Percentiles rank a stretch among this genome's conserved stretches.
phyloP scores from a whole-genome alignment of 2,113 vertebrate species.

The Pygoscelis adeliae region DNA sequence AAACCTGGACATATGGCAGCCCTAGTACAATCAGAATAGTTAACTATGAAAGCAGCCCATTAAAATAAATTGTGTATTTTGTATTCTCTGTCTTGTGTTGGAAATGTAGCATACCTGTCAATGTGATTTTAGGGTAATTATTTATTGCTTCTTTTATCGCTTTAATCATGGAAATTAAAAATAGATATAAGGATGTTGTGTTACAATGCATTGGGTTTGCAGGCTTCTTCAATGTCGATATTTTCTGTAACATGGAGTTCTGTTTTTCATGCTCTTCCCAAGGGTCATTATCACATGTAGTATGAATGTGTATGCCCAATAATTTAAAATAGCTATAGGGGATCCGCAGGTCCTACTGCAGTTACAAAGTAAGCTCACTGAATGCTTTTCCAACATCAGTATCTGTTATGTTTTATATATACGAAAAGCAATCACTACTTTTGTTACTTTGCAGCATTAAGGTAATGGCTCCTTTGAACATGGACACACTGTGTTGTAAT shows the following conservation, averaged over 20 bases:
- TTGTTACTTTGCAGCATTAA: background rate
- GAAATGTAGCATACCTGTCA: slow-evolving; percentile 7
- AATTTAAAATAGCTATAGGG: background rate
- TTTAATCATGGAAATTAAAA: background rate
- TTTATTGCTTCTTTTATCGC: slow-evolving; percentile 5
- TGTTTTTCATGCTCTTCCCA: background rate
- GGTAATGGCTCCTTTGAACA: slow-evolving; percentile 12
- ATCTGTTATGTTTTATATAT: background rate
- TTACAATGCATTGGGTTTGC: background rate
- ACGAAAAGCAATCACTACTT: background rate
- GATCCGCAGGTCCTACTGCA: background rate
- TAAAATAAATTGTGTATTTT: slow-evolving; percentile 50
- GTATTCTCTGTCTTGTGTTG: slow-evolving; percentile 22
- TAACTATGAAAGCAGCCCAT: background rate
- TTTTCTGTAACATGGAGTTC: background rate
- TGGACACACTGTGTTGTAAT: background rate
- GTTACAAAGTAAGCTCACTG: background rate
- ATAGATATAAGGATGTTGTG: background rate
- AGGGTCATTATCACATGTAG: background rate
- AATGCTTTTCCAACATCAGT: background rate
- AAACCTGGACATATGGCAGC: background rate
- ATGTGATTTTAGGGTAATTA: slow-evolving; percentile 21
- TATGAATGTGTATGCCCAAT: background rate
- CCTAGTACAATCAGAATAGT: background rate
- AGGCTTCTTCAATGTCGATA: background rate